Evolutionary conservation across 2,888 invertebrate species (phyloP), one percentile per base, ranked within the genome.

Genomic region (Apodemia mormo): DNA sequence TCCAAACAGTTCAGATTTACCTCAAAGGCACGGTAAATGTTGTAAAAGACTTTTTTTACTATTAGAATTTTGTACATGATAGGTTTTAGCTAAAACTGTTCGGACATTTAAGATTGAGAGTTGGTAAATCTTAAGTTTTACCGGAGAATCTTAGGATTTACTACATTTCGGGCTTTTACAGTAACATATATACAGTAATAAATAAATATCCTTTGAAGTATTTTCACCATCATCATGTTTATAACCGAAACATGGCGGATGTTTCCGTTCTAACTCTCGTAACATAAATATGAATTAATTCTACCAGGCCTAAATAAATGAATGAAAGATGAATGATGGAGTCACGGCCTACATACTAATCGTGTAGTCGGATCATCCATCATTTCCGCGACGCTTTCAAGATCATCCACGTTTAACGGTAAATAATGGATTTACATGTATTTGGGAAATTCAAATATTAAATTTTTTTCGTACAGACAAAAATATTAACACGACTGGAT

Each of bases 211-310:
- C 61, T 61, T 61, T 61, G 61, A 61, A 54, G 52, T 54, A 54
- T 54, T 54, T 54, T 22, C 52, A 54, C 52, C 22, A 54, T 54
- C 52, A 54, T 8, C 22, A 14, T 54, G 52, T 54, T 54, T 54
- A 54, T 54, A 22, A 54, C 7, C n/a, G 52, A 7, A 54, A 54
- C 52, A 54, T 54, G 33, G 61, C 61, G 61, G 61, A 37, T 61
- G 33, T 37, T 33, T 61, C 61, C 61, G 61, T 37, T 54, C 49
- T 22, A 54, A 54, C 54, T 7, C 54, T 22, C 54, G 22, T 64
- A n/a, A 64, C 61, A 37, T 64, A 64, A 64, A 64, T 64, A 64
- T n/a, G 37, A 64, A 64, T 64, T 37, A 37, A 37, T 64, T 64
- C 37, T 37, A 6, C 61, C 61, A 33, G 33, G 7, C 37, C 61